Base-by-base conservation (phyloP, 2,888 invertebrate genomes). In the Cactoblastis cactorum region DNA sequence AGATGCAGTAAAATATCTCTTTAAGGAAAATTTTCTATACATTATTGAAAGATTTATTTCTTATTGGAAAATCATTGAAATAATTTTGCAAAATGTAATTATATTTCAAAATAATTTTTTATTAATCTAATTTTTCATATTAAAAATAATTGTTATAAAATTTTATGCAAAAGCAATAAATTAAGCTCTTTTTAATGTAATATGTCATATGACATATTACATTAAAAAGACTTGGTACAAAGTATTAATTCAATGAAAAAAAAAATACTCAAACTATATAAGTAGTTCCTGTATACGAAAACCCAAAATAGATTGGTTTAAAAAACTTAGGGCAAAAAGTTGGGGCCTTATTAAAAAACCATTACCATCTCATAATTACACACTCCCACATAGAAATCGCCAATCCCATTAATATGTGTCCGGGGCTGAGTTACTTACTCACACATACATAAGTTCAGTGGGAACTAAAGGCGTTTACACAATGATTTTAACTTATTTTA, bases 311-410 rank as follows among this genome's bases (percentile, higher is more conserved):
- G 53, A 54, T 56, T 55, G 51, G 49, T 46, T 38, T 54, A 62
- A 65, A 65, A 63, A 62, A 67, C 45, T 45, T 52, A 61, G 58
- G 53, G 49, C 63, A 77, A 75, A 76, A 78, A 74, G 64, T 64
- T 69, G 58, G 69, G 63, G 77, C 75, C 83, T 83, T 87, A 86
- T 88, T 85, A 87, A 86, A 88, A 85, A 84, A 79, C 75, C 80
- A 85, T 88, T 85, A 84, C 71, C 66, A 68, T 77, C 69, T 77
- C 76, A 84, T 88, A 87, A 88, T 87, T 86, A 85, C 77, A 72
- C 74, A 81, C 80, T 77, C 78, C 83, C 80, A 84, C 83, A 81
- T 73, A 67, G 62, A 71, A 74, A 74, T 68, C 71, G 69, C 78
- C 78, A 79, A 78, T 80, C 79, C 82, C 80, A 86, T 87, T 87